Conservation (phyloP, 2,888 invertebrate genomes). For the Heteropelma amictum region DNA sequence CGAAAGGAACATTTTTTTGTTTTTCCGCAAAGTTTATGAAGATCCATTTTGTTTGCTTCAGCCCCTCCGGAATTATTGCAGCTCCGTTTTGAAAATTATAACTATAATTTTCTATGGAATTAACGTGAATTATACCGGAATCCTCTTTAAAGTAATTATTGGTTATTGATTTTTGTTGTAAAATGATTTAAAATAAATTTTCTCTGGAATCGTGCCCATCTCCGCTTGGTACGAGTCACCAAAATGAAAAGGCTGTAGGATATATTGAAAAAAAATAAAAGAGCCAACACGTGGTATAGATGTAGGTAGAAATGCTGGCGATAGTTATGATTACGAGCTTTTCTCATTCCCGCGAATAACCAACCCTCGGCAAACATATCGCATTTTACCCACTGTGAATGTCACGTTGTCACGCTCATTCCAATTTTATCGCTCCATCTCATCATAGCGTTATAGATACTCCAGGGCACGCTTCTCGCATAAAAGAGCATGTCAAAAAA, state of each 20-base stretch:
- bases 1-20: too few relatives aligned
- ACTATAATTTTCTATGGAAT: background rate
- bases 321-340: slow-evolving; percentile 28
- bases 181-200: slow-evolving; percentile 4
- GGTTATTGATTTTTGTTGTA: background rate
- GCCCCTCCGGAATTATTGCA: too few relatives aligned
- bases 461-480: slow-evolving; percentile 1
- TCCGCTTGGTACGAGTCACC: slow-evolving; percentile 3
- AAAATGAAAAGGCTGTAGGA: slow-evolving; percentile 8
- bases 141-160: background rate
- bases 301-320: background rate
- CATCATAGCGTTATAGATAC: slow-evolving; percentile 1
- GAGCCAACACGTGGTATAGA: background rate
- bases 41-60: too few relatives aligned
- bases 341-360: slow-evolving; percentile 19
- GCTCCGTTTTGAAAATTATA: too few relatives aligned
- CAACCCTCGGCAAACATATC: slow-evolving; percentile 10
- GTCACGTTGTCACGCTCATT: slow-evolving; percentile 51
- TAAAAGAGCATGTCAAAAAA: background rate
- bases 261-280: slow-evolving; percentile 5
- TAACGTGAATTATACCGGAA: background rate
- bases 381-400: slow-evolving; percentile 29
- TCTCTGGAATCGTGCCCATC: slow-evolving; percentile 1
- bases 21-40: too few relatives aligned
- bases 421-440: slow-evolving; percentile 35